These are phyloP conservation scores for Pterostichus madidus DNA, from an alignment of 2,888 invertebrate species.

Conservation along the genomic window DNA sequence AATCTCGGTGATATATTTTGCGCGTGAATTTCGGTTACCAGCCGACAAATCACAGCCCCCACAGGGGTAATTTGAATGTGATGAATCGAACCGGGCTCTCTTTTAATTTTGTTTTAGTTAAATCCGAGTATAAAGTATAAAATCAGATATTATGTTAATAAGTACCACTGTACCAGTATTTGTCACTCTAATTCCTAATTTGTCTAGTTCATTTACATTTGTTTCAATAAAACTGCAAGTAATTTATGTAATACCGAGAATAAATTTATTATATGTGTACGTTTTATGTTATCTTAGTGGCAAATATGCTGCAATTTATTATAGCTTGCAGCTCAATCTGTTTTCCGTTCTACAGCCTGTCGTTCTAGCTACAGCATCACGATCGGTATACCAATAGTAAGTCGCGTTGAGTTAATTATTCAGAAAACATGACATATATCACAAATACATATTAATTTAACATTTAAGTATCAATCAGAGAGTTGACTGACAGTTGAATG, in stretches of 20 bases:
- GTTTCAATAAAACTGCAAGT: conserved; percentile 52
- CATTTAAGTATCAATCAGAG: no score
- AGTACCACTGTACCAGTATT: background rate
- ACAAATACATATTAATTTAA: no score
- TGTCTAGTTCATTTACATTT: conserved; percentile 16
- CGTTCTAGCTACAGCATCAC: background rate
- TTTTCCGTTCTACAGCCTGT: conserved; percentile 8
- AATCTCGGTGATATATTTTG: no score
- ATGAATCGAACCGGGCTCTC: no score
- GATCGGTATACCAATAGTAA: conserved; percentile 5
- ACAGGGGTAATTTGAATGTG: no score
- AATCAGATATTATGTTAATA: background rate
- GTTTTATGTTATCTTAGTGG: conserved; percentile 40
- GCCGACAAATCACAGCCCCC: no score
- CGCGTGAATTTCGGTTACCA: no score
- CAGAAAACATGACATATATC: no score
- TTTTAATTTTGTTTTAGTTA: no score
- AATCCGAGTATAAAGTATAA: no score
- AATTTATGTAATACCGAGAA: conserved; percentile 45
- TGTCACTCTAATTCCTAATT: conserved; percentile 7
- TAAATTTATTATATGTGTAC: conserved; percentile 24
- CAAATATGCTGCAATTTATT: conserved; percentile 42
- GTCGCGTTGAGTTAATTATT: no score
- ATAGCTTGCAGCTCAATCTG: conserved; percentile 35
- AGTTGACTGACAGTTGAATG: no score